Percentiles rank a stretch among this genome's conserved stretches.
phyloP scores from a whole-genome alignment of 2,797 vertebrate genomes.

The Scyliorhinus canicula region DNA sequence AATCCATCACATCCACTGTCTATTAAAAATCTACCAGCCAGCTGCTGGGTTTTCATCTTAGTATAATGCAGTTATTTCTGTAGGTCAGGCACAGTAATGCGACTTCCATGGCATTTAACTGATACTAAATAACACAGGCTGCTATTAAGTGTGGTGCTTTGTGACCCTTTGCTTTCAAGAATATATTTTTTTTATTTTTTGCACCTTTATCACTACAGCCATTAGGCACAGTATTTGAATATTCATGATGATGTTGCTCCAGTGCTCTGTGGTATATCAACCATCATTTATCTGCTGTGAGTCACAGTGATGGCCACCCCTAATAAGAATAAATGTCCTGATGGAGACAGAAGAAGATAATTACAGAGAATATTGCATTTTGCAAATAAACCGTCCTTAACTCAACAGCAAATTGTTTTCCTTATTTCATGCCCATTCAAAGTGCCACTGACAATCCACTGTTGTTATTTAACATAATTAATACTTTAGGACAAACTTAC shows the following conservation, averaged over 20 bases:
- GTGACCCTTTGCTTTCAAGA: slow-evolving; percentile 24
- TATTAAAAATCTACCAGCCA: slow-evolving; percentile 26
- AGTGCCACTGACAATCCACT: neutral
- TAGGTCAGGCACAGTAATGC: neutral
- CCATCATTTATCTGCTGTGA: neutral
- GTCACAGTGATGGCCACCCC: neutral
- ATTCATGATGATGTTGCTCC: neutral
- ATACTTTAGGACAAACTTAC: neutral
- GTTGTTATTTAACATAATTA: neutral
- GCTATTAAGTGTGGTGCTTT: neutral
- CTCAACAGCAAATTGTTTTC: neutral
- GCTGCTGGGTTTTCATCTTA: neutral
- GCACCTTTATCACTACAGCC: neutral
- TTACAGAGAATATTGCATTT: neutral
- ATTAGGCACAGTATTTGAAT: neutral
- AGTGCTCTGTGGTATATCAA: neutral
- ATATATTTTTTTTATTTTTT: neutral
- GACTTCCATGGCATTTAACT: neutral
- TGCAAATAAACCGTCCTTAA: neutral
- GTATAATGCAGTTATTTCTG: neutral
- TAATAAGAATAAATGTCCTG: neutral
- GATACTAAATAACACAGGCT: neutral
- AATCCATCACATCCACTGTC: neutral
- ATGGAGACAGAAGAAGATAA: neutral
- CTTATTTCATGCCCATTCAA: neutral